Evolutionary conservation across 2,113 vertebrate genomes (phyloP).

Genomic region (Muntiacus muntjak): DNA sequence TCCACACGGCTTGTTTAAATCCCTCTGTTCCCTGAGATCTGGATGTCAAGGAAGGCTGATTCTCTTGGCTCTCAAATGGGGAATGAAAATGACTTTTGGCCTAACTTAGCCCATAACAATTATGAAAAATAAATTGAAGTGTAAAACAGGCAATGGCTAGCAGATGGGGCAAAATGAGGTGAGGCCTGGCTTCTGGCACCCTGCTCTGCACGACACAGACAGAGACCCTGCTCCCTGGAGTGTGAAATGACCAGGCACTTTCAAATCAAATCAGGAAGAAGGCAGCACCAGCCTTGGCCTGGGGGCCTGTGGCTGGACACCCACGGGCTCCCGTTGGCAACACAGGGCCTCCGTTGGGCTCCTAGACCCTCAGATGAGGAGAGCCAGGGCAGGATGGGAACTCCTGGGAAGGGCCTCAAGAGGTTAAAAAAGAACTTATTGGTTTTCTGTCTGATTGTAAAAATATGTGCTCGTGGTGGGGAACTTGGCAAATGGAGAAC

Average conservation of each 20-base stretch:
- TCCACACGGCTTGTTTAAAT: not conserved
- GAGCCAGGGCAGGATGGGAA: not conserved
- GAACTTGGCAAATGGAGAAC: not conserved
- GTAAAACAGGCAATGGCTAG: not conserved
- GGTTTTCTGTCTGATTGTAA: not conserved
- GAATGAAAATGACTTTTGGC: conserved; percentile 17
- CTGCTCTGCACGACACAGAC: not conserved
- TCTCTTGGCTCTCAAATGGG: not conserved
- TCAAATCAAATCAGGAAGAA: not conserved
- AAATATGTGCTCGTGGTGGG: not conserved
- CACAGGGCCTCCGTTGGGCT: not conserved
- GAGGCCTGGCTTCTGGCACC: not conserved
- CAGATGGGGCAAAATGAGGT: not conserved
- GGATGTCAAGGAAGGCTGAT: not conserved
- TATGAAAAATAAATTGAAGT: not conserved
- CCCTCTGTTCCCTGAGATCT: not conserved
- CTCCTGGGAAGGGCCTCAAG: not conserved
- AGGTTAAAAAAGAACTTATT: not conserved
- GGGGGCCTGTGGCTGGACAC: fast-evolving
- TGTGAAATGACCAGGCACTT: not conserved
- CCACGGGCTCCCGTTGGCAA: not conserved
- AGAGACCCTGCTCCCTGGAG: not conserved
- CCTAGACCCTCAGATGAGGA: not conserved
- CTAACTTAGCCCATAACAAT: not conserved
- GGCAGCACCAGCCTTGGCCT: not conserved